Percentiles rank a stretch among this genome's conserved stretches.
phyloP scores from a whole-genome alignment of 1,140 invertebrate species.

The Listronotus bonariensis region DNA sequence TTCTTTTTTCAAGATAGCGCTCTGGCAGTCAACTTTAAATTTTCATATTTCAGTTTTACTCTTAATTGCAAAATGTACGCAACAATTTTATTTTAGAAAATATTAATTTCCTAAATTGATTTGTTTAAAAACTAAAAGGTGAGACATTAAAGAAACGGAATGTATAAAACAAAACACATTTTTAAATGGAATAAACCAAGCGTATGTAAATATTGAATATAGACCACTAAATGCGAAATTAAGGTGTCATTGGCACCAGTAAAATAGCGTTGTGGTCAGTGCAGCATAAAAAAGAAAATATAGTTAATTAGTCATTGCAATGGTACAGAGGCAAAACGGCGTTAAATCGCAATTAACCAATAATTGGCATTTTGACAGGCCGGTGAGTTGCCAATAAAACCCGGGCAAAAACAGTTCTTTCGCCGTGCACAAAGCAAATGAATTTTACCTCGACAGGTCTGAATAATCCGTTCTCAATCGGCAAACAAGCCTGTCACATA shows the following conservation, averaged over 20 bases:
- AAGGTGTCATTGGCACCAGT: conserved; percentile 13
- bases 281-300: conserved; percentile 30
- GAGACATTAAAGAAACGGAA: too few species aligned
- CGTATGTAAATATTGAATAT: conserved; percentile 5
- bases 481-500: conserved; percentile 52
- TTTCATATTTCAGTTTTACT: too few species aligned
- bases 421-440: conserved; percentile 41
- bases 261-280: conserved; percentile 16
- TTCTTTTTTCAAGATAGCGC: too few species aligned
- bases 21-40: too few species aligned
- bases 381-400: conserved; percentile 43
- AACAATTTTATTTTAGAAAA: too few species aligned
- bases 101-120: too few species aligned
- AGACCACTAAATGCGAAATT: background rate
- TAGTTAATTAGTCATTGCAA: conserved; percentile 32
- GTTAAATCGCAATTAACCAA: conserved; percentile 42
- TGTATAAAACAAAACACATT: too few species aligned
- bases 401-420: conserved; percentile 41
- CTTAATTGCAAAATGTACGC: too few species aligned
- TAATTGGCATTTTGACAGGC: conserved; percentile 45
- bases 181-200: background rate
- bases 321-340: conserved; percentile 24
- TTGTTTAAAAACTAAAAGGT: too few species aligned
- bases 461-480: conserved; percentile 52
- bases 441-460: conserved; percentile 50